phyloP scores from a whole-genome alignment of 2,797 vertebrate species.

The Trachurus trachurus region DNA sequence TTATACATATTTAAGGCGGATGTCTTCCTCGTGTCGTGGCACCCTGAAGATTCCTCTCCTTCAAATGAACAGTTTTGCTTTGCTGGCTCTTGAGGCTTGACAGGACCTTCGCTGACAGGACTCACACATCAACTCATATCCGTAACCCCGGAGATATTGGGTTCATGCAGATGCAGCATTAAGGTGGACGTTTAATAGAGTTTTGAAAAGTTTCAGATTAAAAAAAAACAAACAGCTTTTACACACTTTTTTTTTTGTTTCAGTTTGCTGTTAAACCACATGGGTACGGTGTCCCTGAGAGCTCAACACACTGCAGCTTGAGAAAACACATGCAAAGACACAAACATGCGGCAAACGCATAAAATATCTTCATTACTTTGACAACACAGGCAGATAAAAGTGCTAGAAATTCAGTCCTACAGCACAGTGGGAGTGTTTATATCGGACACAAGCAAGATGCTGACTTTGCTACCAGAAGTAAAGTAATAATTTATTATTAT shows the following conservation, averaged over 20 bases:
- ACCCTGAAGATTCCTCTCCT: conserved; percentile 55
- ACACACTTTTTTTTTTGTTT: not conserved
- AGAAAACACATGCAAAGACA: no score
- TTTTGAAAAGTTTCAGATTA: conserved; percentile 1
- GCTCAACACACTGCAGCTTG: no score
- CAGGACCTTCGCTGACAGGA: conserved; percentile 55
- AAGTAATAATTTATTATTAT: no score
- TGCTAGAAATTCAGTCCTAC: no score
- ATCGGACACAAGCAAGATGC: no score
- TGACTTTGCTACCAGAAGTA: no score
- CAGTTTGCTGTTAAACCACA: not conserved
- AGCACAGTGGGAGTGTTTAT: no score
- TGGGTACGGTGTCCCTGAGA: no score
- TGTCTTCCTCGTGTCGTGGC: conserved; percentile 68
- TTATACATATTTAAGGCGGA: conserved; percentile 77
- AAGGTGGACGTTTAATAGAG: not conserved
- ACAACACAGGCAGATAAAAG: no score
- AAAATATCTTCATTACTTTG: no score
- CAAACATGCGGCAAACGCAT: no score
- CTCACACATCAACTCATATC: conserved; percentile 24
- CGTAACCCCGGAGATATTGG: conserved; percentile 27
- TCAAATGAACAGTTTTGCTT: conserved; percentile 67
- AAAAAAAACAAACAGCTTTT: not conserved
- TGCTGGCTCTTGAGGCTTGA: conserved; percentile 64
- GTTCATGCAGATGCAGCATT: not conserved